A percentile compares a stretch with the other conserved stretches of the same genome.
These are phyloP conservation scores for Andrena haemorrhoa DNA, from an alignment of 2,888 invertebrate genomes.

Conservation along the genomic window DNA sequence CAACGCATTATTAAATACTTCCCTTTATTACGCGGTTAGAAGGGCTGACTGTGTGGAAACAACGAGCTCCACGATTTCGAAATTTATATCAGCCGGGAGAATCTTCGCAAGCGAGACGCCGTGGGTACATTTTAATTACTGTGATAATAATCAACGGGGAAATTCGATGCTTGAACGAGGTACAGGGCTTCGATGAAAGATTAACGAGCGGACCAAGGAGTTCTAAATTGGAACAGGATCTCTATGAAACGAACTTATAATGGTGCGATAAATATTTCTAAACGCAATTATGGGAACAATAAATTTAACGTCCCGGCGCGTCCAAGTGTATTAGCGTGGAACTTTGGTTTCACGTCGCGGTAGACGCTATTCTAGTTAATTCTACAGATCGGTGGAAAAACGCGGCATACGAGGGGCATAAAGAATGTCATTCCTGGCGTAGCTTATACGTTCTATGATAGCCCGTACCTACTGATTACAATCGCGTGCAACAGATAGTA, in stretches of 20 bases:
- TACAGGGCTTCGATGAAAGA: constrained; percentile 26
- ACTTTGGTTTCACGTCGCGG: too few relatives aligned
- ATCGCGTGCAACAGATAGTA: too few relatives aligned
- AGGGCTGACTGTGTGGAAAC: neutral
- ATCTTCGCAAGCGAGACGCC: constrained; percentile 3
- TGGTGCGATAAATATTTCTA: constrained; percentile 12
- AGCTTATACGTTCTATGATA: neutral
- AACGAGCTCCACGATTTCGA: constrained; percentile 11
- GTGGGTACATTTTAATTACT: constrained; percentile 48
- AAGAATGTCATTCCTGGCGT: neutral
- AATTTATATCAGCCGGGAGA: constrained; percentile 7
- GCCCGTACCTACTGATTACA: neutral
- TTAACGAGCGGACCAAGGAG: constrained; percentile 34
- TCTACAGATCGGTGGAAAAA: too few relatives aligned
- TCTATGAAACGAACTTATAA: neutral
- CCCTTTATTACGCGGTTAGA: constrained; percentile 47
- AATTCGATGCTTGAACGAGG: constrained; percentile 20
- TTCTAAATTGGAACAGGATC: constrained; percentile 13
- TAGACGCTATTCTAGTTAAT: too few relatives aligned
- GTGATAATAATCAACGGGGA: constrained; percentile 48
- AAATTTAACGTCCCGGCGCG: too few relatives aligned
- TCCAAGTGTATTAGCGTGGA: too few relatives aligned
- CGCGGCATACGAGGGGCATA: neutral
- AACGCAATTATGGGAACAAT: neutral
- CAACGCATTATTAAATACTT: constrained; percentile 46